phyloP scores from a whole-genome alignment of 2,113 vertebrate genomes.

The Hucho hucho region DNA sequence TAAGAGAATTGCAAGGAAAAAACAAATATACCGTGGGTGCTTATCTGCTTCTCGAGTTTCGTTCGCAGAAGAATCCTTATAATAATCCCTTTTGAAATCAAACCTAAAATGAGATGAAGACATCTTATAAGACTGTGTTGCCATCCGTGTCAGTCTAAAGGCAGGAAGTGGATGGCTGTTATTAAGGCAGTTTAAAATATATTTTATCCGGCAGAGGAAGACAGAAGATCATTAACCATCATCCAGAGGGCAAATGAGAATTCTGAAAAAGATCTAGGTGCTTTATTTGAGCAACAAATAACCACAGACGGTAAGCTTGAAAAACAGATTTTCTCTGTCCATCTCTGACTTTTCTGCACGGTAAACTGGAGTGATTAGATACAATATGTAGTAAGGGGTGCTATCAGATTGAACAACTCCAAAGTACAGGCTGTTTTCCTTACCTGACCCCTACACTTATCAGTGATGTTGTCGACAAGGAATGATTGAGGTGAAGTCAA shows the following conservation, averaged over 20 bases:
- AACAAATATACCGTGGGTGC: no score
- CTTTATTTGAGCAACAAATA: slow-evolving; percentile 6
- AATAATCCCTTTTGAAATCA: slow-evolving; percentile 19
- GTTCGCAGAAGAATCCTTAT: neutral
- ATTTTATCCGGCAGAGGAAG: slow-evolving; percentile 21
- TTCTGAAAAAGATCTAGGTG: neutral
- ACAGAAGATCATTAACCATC: slow-evolving; percentile 1
- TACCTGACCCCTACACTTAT: neutral
- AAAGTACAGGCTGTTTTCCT: neutral
- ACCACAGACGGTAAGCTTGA: neutral
- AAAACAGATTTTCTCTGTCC: neutral
- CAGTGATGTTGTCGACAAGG: neutral
- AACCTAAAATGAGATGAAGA: neutral
- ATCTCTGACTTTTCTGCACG: neutral
- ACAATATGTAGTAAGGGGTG: neutral
- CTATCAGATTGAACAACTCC: neutral
- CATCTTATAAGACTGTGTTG: slow-evolving; percentile 13
- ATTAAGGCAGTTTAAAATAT: slow-evolving; percentile 41
- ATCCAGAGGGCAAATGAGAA: slow-evolving; percentile 19
- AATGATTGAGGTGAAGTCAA: neutral
- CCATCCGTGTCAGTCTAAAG: slow-evolving; percentile 21
- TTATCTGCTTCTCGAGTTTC: no score
- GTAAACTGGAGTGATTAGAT: neutral
- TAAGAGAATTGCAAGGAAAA: neutral
- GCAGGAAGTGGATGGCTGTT: slow-evolving; percentile 22